These are phyloP conservation scores for Synergus itoensis DNA, from an alignment of 2,888 invertebrate genomes.

Conservation along the genomic window DNA sequence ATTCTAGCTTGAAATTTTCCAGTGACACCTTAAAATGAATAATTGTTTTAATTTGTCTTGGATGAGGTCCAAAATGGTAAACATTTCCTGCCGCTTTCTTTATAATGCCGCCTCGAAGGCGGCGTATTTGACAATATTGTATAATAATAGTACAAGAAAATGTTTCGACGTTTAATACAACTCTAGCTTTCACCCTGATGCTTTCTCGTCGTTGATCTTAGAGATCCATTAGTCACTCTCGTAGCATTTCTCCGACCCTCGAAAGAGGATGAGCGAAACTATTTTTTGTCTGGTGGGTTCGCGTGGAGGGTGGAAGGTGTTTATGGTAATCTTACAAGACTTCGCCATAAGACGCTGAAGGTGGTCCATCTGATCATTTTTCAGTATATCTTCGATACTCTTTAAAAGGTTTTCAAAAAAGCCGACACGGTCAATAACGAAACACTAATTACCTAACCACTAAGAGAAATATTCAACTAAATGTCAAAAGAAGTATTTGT, in stretches of 20 bases:
- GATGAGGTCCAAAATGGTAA: not conserved
- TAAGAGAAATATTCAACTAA: not conserved
- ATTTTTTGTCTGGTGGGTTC: constrained; percentile 65
- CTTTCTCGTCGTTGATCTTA: constrained; percentile 57
- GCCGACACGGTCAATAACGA: constrained; percentile 27
- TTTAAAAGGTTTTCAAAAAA: constrained; percentile 46
- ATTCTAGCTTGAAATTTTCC: not conserved
- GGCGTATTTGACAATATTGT: constrained; percentile 17
- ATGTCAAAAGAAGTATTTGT: not conserved
- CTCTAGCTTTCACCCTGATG: constrained; percentile 48
- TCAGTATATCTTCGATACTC: constrained; percentile 50
- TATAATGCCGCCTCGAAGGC: not conserved
- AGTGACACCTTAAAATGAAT: not conserved
- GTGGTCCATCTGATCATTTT: constrained; percentile 66
- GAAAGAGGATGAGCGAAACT: constrained; percentile 62
- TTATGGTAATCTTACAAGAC: constrained; percentile 69
- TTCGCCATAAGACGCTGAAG: constrained; percentile 59
- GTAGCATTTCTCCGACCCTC: constrained; percentile 60
- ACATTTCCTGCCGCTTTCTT: not conserved
- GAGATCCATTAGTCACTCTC: constrained; percentile 71
- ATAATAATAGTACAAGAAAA: constrained; percentile 43
- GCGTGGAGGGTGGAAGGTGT: constrained; percentile 67
- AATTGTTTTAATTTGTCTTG: not conserved
- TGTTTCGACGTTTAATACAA: constrained; percentile 43
- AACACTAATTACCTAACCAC: constrained; percentile 35